phyloP scores from a whole-genome alignment of 2,797 vertebrate genomes.

The Amphiprion clarkii region DNA sequence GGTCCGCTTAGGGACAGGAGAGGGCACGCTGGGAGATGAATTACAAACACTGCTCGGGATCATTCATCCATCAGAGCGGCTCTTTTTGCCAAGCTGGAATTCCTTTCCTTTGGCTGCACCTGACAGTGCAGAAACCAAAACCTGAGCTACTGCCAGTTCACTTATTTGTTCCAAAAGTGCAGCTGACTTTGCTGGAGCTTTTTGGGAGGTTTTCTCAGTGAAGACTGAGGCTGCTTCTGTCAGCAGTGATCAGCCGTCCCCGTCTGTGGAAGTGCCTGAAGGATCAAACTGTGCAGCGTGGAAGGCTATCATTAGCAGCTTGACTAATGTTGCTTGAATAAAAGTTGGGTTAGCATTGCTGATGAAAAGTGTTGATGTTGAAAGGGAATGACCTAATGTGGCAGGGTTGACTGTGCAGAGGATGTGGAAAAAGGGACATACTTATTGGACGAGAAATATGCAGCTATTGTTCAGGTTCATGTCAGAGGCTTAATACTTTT shows the following conservation, averaged over 20 bases:
- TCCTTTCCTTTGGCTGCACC: constrained; percentile 71
- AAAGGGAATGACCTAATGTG: constrained; percentile 16
- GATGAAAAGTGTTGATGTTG: constrained; percentile 32
- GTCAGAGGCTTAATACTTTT: not conserved
- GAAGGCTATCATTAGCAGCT: constrained; percentile 40
- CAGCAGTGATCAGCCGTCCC: constrained; percentile 36
- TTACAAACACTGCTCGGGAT: constrained; percentile 63
- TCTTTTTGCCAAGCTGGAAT: constrained; percentile 61
- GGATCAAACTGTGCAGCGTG: constrained; percentile 9
- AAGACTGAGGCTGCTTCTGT: constrained; percentile 42
- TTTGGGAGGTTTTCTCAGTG: constrained; percentile 46
- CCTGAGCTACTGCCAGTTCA: constrained; percentile 32
- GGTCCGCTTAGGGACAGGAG: constrained; percentile 37
- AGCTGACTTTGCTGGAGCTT: constrained; percentile 55
- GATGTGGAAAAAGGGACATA: not conserved
- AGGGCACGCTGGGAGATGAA: constrained; percentile 64
- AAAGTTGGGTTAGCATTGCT: constrained; percentile 22
- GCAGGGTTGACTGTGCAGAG: constrained; percentile 8
- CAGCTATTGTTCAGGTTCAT: not conserved
- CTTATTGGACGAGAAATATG: not conserved
- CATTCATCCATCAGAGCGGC: constrained; percentile 66
- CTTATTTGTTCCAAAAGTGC: constrained; percentile 54
- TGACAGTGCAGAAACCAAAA: constrained; percentile 71
- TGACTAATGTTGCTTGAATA: constrained; percentile 28
- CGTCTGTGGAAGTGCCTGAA: constrained; percentile 18